Evolutionary conservation across 2,113 vertebrate species (phyloP), one percentile per base, ranked within the genome.

Genomic region (Dipodomys merriami): DNA sequence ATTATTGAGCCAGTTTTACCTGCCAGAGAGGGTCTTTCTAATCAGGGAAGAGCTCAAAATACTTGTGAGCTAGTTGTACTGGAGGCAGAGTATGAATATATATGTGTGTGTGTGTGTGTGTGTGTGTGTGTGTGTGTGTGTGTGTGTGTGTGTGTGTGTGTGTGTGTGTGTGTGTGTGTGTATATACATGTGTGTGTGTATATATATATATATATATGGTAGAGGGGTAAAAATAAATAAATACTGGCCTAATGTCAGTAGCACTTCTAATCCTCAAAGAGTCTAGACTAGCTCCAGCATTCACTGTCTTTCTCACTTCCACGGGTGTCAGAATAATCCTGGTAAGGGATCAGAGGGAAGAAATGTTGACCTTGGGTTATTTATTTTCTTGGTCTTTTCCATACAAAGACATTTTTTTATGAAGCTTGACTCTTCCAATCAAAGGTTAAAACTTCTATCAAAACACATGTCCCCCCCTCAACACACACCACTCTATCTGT

Each of bases 11-110:
- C 27, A 83, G 60, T 72, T 95, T 86, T 96, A 99, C 99, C 99
- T 99, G 99, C 99, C 99, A 99, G 82, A 99, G 98, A 29, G 99
- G 99, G 88, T 99, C 98, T 94, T 98, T 99, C 97, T 99, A 99
- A 96, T 99, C 99, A 2, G 99, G 99, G 94, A 99, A 99, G 13
- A 99, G 98, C 96, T 99, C 98, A 97, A 99, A 99, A 95, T 99
- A 99, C 94, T 99, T 99, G 97, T 98, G 98, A 62, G 99, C 99
- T 82, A 99, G 98, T 92, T 99, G 99, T 62, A 98, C 74, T 0
- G 99, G 99, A 18, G 99, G 99, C 57, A 99, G 98, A 5, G 99
- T 99, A 89, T 99, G 98, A 86, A 99, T 57, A 57, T 57, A 57
- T n/a, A n/a, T n/a, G 4, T 39, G 35, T 39, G 35, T 39, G 3